Percentiles rank a stretch among this genome's conserved stretches.
phyloP scores from a whole-genome alignment of 2,797 vertebrate genomes.

The Parauchenoglanis ngamensis region DNA sequence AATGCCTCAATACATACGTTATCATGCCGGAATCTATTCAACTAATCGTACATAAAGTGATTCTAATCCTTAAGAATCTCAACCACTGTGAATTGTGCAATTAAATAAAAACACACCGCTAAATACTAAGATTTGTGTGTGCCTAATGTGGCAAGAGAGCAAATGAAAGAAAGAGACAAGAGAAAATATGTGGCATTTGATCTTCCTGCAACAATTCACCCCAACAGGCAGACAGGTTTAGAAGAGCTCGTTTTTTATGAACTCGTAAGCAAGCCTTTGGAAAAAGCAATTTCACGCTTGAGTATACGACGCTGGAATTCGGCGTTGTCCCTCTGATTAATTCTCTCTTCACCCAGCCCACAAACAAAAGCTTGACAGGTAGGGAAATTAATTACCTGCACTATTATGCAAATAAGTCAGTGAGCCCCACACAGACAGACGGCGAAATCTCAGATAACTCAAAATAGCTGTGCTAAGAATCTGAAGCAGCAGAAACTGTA shows the following conservation, averaged over 20 bases:
- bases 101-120: conserved; percentile 7
- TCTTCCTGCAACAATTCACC: conserved; percentile 49
- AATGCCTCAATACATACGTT: background rate
- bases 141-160: background rate
- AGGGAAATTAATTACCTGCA: conserved; percentile 61
- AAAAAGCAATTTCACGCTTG: conserved; percentile 65
- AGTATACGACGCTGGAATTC: conserved; percentile 51
- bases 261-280: conserved; percentile 56
- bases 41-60: background rate
- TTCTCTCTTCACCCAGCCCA: conserved; percentile 49
- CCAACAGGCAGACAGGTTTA: conserved; percentile 50
- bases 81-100: background rate
- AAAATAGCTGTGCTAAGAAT: conserved; percentile 19
- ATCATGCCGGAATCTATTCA: conserved; percentile 2
- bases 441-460: conserved; percentile 28
- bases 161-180: conserved; percentile 20
- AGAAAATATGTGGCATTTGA: conserved; percentile 36
- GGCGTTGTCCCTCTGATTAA: conserved; percentile 57
- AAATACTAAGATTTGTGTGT: background rate
- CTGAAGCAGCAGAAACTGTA: conserved; percentile 23
- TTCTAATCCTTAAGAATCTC: background rate
- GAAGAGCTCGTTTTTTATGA: conserved; percentile 58
- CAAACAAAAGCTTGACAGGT: conserved; percentile 56
- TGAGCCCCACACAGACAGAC: conserved; percentile 37
- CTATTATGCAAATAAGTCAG: conserved; percentile 61